phyloP scores from a whole-genome alignment of 1,140 invertebrate genomes.

The Apis mellifera region Amel_HAv3.1 CM009941.2:7528001-7528500 shows the following conservation, averaged over 20 bases:
- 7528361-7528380: not conserved
- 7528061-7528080: too few species aligned
- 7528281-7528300: slow-evolving; percentile 41
- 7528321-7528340: not conserved
- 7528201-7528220: slow-evolving; percentile 34
- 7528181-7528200: not conserved
- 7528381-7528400: not conserved
- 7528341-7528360: not conserved
- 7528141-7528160: slow-evolving; percentile 54
- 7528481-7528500: too few species aligned
- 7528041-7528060: slow-evolving; percentile 14
- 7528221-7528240: slow-evolving; percentile 49
- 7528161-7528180: slow-evolving; percentile 54
- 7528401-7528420: not conserved
- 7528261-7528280: slow-evolving; percentile 49
- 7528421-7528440: too few species aligned
- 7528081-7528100: too few species aligned
- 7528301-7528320: slow-evolving; percentile 33
- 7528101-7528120: slow-evolving; percentile 9
- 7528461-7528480: too few species aligned
- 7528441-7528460: too few species aligned
- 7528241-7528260: slow-evolving; percentile 44
- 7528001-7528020: too few species aligned
- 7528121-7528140: slow-evolving; percentile 49
- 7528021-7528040: too few species aligned